Base-by-base conservation (phyloP, 2,113 vertebrate species). In the Muntiacus reevesi region DNA sequence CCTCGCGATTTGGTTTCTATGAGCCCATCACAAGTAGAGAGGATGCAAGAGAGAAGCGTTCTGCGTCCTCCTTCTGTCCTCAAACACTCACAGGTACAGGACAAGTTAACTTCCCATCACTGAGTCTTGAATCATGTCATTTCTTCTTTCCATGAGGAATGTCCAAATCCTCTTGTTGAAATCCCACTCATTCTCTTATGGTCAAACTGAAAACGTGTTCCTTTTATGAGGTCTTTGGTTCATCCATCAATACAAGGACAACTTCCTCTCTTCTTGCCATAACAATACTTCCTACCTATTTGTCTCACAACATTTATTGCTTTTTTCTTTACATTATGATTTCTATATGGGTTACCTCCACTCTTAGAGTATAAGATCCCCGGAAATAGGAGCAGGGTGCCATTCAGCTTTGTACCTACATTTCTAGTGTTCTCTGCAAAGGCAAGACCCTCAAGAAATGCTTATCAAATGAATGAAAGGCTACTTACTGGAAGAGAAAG, bases 91-190 rank as follows among this genome's bases (percentile, higher is more conserved):
- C 19, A 81, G 87, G 83, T 60, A 67, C 93, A 96, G 60, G 96
- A 74, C 59, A 94, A 96, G 95, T 94, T 85, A 87, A 59, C 71
- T 90, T 76, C 23, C 76, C 30, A 88, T 52, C 95, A 76, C 81
- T 55, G 47, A 94, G 85, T n/a, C 76, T 96, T 96, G 55, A 84
- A 45, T 96, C 79, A 60, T 30, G 64, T 87, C 91, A 95, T 60
- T 96, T 94, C 60, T 86, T 83, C 55, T 95, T 59, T 95, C 93
- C 85, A 45, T 60, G 94, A 94, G 47, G 81, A 92, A 90, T 54
- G 71, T 52, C 74, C 62, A 88, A 54, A 94, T 91, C 57, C 84
- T 97, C 87, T 95, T 92, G 40, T 45, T 23, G 27, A 94, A 92
- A 50, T 59, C 79, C 62, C 40, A 52, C 84, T 95, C 92, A 89